Evolutionary conservation across 1,140 invertebrate genomes (phyloP).

Genomic region (Diorhabda carinulata): DNA sequence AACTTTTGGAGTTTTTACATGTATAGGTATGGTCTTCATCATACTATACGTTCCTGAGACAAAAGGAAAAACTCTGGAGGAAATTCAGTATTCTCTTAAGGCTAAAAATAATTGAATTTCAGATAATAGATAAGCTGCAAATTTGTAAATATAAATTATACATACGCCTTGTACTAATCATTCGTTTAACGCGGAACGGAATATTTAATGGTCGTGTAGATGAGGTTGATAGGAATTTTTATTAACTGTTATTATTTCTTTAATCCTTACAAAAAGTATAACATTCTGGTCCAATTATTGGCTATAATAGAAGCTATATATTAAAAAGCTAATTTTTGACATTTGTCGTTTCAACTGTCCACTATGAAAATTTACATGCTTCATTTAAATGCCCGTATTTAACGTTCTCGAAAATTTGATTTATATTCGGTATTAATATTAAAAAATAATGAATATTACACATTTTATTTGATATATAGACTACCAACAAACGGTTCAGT

Average conservation of each 20-base stretch:
- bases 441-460: conserved; percentile 1
- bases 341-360: background rate
- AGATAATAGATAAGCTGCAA: too few relatives aligned
- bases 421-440: background rate
- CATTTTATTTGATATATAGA: background rate
- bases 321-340: background rate
- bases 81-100: conserved; percentile 41
- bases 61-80: conserved; percentile 71
- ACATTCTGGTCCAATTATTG: too few relatives aligned
- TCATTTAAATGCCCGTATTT: background rate
- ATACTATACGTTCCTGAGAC: conserved; percentile 73
- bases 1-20: conserved; percentile 65
- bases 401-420: background rate
- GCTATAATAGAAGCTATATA: background rate
- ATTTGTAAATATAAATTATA: too few relatives aligned
- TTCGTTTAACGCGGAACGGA: too few relatives aligned
- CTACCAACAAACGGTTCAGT: background rate
- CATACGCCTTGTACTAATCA: too few relatives aligned
- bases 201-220: too few relatives aligned
- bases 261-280: too few relatives aligned
- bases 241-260: too few relatives aligned
- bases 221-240: too few relatives aligned
- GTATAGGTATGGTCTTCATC: conserved; percentile 61
- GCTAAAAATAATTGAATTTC: background rate
- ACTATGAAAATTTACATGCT: background rate